A percentile compares a stretch with the other conserved stretches of the same genome.
phyloP scores from a whole-genome alignment of 2,113 vertebrate genomes.

The Tenebrosternarchus preto region DNA sequence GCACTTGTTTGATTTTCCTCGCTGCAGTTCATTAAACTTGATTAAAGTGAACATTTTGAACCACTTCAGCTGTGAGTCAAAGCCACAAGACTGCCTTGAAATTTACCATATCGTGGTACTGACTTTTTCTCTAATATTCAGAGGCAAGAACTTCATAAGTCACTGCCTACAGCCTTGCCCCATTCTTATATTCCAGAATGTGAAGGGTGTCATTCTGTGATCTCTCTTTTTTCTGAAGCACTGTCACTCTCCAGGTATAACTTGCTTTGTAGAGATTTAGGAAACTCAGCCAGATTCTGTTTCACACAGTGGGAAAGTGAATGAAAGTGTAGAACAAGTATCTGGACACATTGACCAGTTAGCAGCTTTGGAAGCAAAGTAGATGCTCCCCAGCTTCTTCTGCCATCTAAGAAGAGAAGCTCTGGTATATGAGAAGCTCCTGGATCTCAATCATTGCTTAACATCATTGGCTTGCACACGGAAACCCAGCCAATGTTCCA shows the following conservation, averaged over 20 bases:
- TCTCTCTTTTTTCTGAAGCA: neutral
- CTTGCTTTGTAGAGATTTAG: no score
- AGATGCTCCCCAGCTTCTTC: neutral
- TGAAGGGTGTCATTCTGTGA: slow-evolving; percentile 1
- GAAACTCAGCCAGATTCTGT: no score
- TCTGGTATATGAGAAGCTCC: neutral
- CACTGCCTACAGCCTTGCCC: no score
- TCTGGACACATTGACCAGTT: slow-evolving; percentile 3
- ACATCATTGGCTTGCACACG: slow-evolving; percentile 6
- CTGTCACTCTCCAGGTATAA: no score
- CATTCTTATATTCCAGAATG: neutral
- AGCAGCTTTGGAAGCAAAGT: neutral
- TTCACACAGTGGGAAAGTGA: no score
- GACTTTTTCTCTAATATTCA: neutral
- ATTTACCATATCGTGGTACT: neutral
- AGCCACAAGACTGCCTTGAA: neutral
- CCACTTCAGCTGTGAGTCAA: neutral
- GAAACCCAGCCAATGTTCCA: no score
- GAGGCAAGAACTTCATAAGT: neutral
- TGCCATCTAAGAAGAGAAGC: neutral
- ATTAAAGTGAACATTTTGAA: slow-evolving; percentile 5
- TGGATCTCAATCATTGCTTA: neutral
- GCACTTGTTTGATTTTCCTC: neutral
- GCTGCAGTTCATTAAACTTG: neutral
- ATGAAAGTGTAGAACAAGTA: no score